Base-by-base conservation (phyloP, 2,113 vertebrate species). In the Ibidorhyncha struthersii region DNA sequence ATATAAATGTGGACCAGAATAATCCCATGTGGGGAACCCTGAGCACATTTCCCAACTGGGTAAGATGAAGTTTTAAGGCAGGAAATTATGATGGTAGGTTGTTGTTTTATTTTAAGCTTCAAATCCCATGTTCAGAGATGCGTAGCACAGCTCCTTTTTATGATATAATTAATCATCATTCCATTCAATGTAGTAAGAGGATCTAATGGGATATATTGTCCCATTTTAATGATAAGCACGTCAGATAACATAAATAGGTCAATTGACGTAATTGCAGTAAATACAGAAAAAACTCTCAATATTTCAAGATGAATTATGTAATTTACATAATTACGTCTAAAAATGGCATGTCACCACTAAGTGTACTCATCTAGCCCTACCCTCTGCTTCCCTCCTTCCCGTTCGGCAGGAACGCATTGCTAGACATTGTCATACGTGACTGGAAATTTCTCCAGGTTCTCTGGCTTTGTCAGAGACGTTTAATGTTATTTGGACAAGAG, bases 201-300 rank as follows among this genome's bases (percentile, higher is more conserved):
- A 97, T 95, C 95, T 98, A 98, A 98, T 98, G 95, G 96, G 95
- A 97, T 97, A 86, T 69, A 98, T 98, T 98, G 97, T 98, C 98
- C 97, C 91, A 97, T 98, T 98, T 97, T 98, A 97, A 98, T 96
- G 95, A 98, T 97, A 93, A 96, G 97, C 29, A 84, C 97, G 89
- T 98, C 98, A 98, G 97, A 96, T 98, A 96, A 96, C 97, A 98
- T 95, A 98, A 98, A 98, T 98, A 98, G 96, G 97, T 98, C 98
- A 98, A 98, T 97, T 97, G 98, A 96, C 95, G 97, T 98, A 98
- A 98, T 98, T 98, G 95, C 96, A 95, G 86, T 97, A 98, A 98
- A 98, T 98, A 94, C 81, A 63, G 96, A 55, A 93, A 96, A 93
- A 97, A 89, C 19, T 90, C 89, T 97, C 88, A 96, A 70, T 97